A percentile compares a stretch with the other conserved stretches of the same genome.
phyloP scores from a whole-genome alignment of 2,888 invertebrate species.

The Dioctria linearis region DNA sequence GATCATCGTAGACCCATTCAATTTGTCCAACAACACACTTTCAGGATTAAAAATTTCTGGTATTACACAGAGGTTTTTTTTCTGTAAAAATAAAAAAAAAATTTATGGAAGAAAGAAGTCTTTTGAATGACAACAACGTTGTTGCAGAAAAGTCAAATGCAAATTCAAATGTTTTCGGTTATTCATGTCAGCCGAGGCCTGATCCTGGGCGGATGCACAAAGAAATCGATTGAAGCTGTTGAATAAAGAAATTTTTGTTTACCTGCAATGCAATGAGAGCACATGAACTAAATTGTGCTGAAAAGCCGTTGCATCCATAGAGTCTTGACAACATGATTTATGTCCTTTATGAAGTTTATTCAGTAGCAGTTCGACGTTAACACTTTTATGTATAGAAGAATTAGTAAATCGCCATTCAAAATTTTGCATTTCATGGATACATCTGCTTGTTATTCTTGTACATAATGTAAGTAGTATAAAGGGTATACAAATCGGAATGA shows the following conservation, averaged over 20 bases:
- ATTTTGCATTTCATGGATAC: constrained; percentile 11
- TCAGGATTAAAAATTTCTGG: constrained; percentile 63
- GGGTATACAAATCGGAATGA: too few species aligned
- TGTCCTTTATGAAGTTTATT: constrained; percentile 1
- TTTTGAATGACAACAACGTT: constrained; percentile 2
- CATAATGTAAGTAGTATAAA: too few species aligned
- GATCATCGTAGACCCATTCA: constrained; percentile 60
- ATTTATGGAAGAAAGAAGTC: not conserved
- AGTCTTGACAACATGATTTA: constrained; percentile 14
- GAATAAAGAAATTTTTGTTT: constrained; percentile 20
- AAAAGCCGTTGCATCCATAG: constrained; percentile 10
- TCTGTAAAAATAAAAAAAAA: not conserved
- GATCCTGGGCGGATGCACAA: constrained; percentile 25
- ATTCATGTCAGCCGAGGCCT: constrained; percentile 28
- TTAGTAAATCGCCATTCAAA: constrained; percentile 12
- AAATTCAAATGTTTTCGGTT: constrained; percentile 45
- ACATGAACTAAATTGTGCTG: constrained; percentile 23
- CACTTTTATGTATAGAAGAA: not conserved
- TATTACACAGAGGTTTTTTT: constrained; percentile 14
- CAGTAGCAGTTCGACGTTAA: not conserved
- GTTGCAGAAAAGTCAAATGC: constrained; percentile 46
- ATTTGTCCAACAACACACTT: constrained; percentile 70
- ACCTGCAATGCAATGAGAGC: constrained; percentile 19
- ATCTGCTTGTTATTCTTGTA: not conserved
- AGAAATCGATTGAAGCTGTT: constrained; percentile 26